These are phyloP conservation scores for Sphaeridia pumilis DNA, from an alignment of 2,888 invertebrate species.

Conservation along the genomic window DNA sequence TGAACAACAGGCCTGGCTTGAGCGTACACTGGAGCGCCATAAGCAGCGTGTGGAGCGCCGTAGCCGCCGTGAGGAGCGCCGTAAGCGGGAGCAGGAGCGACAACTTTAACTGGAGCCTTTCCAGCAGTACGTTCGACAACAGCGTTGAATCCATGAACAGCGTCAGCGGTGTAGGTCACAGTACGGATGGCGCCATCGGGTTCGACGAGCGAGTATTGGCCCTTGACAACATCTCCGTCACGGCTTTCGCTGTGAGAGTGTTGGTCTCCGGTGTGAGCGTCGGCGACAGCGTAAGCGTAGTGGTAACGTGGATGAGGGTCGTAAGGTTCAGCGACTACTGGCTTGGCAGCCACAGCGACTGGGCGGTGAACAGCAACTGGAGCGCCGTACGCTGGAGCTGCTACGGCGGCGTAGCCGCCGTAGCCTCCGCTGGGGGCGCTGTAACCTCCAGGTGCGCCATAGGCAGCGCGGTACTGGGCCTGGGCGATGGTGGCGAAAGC, in stretches of 20 bases:
- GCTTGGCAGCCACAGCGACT: constrained; percentile 5
- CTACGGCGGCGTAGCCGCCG: constrained; percentile 3
- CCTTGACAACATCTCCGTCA: constrained; percentile 23
- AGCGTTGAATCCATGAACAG: constrained; percentile 34
- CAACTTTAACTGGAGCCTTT: constrained; percentile 11
- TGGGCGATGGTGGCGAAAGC: constrained; percentile 13
- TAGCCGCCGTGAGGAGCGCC: background rate
- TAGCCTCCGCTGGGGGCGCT: background rate
- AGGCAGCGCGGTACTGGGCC: background rate
- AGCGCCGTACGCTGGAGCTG: constrained; percentile 4
- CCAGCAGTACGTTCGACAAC: constrained; percentile 27
- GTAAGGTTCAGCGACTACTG: constrained; percentile 21
- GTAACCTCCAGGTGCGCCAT: background rate
- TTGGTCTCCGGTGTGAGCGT: constrained; percentile 23
- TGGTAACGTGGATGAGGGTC: constrained; percentile 28
- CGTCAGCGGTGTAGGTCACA: constrained; percentile 34
- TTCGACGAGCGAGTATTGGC: constrained; percentile 24
- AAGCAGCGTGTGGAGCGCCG: background rate
- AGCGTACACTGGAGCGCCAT: background rate
- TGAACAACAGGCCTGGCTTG: too few species aligned
- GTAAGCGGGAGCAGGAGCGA: constrained; percentile 13
- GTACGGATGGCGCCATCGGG: constrained; percentile 27
- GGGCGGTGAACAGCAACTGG: background rate
- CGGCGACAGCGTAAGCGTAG: constrained; percentile 25
- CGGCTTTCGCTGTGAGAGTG: constrained; percentile 19